phyloP scores from a whole-genome alignment of 2,888 invertebrate species.

The Agrochola litura region DNA sequence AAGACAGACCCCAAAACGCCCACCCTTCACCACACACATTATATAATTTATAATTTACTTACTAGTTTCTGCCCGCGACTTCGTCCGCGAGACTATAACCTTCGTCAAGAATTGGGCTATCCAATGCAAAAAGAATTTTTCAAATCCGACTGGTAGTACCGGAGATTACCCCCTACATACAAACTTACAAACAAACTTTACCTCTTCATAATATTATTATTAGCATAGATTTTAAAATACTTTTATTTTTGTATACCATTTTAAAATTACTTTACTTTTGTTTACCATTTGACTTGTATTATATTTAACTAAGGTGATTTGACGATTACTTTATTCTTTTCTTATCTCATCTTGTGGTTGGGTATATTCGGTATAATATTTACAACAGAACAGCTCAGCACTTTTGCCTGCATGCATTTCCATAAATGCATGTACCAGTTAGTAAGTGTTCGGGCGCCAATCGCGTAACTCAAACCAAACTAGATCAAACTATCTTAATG shows the following conservation, averaged over 20 bases:
- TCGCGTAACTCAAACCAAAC: neutral
- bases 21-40: no score
- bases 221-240: neutral
- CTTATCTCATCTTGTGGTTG: neutral
- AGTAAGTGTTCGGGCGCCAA: neutral
- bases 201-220: no score
- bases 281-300: neutral
- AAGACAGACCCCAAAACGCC: no score
- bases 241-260: neutral
- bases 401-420: no score
- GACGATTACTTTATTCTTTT: neutral
- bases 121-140: no score
- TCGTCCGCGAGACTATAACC: no score
- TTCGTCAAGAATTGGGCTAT: no score
- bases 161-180: no score
- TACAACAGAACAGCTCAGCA: neutral
- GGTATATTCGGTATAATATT: neutral
- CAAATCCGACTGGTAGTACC: no score
- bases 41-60: neutral
- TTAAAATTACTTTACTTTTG: no score
- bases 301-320: neutral
- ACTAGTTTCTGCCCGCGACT: no score
- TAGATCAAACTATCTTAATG: neutral
- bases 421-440: neutral
- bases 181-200: no score